These are phyloP conservation scores for Phymastichus coffea DNA, from an alignment of 1,140 invertebrate genomes.

Conservation along the genomic window DNA sequence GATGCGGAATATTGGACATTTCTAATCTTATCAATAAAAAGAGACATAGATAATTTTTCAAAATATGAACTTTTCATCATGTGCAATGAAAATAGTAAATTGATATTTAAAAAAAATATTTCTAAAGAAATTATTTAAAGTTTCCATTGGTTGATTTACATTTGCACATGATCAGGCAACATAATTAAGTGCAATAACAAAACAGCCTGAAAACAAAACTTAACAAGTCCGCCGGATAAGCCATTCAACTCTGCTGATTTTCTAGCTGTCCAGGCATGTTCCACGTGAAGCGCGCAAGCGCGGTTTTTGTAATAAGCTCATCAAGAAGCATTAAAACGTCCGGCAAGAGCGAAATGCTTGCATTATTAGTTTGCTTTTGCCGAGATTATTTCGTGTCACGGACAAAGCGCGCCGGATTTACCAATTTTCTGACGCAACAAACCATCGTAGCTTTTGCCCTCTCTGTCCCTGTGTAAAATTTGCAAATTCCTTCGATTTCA, in stretches of 20 bases:
- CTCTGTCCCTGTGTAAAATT: neutral
- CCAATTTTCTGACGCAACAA: conserved; percentile 13
- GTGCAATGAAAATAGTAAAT: too few species aligned
- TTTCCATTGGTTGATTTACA: too few species aligned
- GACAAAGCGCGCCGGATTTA: conserved; percentile 4
- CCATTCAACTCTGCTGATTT: conserved; percentile 1
- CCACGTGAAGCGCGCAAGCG: neutral
- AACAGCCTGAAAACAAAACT: too few species aligned
- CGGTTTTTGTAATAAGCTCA: conserved; percentile 5
- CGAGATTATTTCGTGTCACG: conserved; percentile 8
- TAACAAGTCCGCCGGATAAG: too few species aligned
- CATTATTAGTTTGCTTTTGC: conserved; percentile 6
- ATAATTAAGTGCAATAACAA: too few species aligned
- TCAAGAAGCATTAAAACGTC: conserved; percentile 1
- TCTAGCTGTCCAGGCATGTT: conserved; percentile 1
- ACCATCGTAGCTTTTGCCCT: neutral
- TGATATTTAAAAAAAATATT: too few species aligned
- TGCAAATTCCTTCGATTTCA: neutral
- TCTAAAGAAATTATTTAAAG: too few species aligned
- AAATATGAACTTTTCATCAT: too few species aligned
- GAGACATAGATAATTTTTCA: too few species aligned
- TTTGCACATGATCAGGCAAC: too few species aligned
- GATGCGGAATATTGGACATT: too few species aligned
- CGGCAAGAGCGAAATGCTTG: neutral
- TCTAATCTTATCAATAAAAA: too few species aligned